Evolutionary conservation across 2,113 vertebrate genomes (phyloP), one percentile per base, ranked within the genome.

Genomic region (Hemicordylus capensis): DNA sequence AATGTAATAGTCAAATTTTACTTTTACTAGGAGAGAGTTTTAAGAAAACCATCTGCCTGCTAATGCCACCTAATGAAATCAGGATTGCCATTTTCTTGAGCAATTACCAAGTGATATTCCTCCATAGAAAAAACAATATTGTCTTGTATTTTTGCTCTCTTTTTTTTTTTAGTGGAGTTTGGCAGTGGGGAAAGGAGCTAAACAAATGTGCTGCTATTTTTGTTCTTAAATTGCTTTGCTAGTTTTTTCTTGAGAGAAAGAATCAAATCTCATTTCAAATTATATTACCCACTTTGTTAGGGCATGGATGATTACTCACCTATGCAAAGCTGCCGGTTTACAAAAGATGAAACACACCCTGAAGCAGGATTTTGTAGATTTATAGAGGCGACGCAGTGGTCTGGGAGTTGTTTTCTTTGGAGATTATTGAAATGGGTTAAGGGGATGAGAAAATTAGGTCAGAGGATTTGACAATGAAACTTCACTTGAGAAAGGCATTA

Each of bases 211-310:
- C 42, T 91, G 22, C 78, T 87, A 85, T 90, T 94, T 92, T 92
- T 70, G 89, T 93, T 95, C 94, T 94, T 85, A 91, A 93, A 90
- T 69, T 85, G 58, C 37, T 82, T 76, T 91, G 17, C 73, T 92
- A 89, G 91, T 76, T 69, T 61, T 84, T 64, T 94, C 73, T 42
- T 84, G 88, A 95, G 87, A 87, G 5, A 14, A 93, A 56, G 69
- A 91, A 92, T 93, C 44, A 91, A 88, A 93, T 94, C 95, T 90
- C n/a, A 91, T 94, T 95, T 93, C 44, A 88, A 88, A 93, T 87
- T 93, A 89, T 26, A 91, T 92, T 90, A 84, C n/a, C 72, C 63
- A 61, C 81, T 95, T 86, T 91, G 90, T 95, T 93, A 94, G 22
- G 24, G 34, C 34, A 91, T 61, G 89, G 54, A 90, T 89, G 90